Conservation (phyloP, 2,888 invertebrate species). For the Tenthredo scrophulariae region DNA sequence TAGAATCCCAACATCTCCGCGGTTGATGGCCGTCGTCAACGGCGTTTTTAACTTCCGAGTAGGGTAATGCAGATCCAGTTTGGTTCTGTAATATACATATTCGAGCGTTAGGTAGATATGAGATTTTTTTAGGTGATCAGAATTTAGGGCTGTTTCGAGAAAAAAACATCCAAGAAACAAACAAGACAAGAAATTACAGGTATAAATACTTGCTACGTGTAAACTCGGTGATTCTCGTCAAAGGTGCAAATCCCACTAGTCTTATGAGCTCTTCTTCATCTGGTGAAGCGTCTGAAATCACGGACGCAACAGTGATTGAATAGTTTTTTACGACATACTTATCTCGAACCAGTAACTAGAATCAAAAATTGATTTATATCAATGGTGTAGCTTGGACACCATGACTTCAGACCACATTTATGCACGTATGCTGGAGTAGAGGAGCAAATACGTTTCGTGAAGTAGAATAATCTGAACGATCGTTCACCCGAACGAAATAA, state of each 20-base stretch:
- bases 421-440: neutral
- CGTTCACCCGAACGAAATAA: neutral
- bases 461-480: neutral
- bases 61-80: slow-evolving; percentile 64
- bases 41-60: slow-evolving; percentile 61
- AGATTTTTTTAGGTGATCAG: neutral
- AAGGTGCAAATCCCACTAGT: slow-evolving; percentile 59
- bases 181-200: neutral
- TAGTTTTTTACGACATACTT: neutral
- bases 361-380: too few species aligned
- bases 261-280: slow-evolving; percentile 62
- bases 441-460: neutral
- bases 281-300: slow-evolving; percentile 14
- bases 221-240: slow-evolving; percentile 61
- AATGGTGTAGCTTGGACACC: too few species aligned
- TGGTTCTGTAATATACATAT: slow-evolving; percentile 53
- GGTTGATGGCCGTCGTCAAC: slow-evolving; percentile 62
- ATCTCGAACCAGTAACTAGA: too few species aligned
- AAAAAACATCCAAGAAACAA: too few species aligned
- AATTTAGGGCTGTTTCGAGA: neutral
- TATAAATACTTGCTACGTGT: slow-evolving; percentile 59
- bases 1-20: slow-evolving; percentile 61
- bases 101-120: neutral
- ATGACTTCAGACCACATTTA: neutral
- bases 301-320: neutral